These are phyloP conservation scores for Xanthia togata DNA, from an alignment of 2,888 invertebrate genomes.

Conservation along the genomic window DNA sequence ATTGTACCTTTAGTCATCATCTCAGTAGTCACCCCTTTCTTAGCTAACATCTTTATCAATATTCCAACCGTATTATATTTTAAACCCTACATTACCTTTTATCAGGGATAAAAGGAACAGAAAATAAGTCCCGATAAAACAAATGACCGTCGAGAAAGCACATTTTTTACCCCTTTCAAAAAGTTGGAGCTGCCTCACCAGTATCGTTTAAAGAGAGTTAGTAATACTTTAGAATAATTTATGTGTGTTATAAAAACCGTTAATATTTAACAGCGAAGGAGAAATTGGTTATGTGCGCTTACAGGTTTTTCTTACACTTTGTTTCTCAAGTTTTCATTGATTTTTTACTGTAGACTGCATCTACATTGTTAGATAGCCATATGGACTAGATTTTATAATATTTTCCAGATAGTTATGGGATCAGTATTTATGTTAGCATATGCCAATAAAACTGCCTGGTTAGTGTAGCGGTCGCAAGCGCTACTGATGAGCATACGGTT, in stretches of 20 bases:
- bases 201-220: constrained; percentile 35
- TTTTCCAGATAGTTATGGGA: no score
- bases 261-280: not conserved
- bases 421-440: no score
- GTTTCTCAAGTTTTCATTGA: no score
- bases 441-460: no score
- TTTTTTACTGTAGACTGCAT: no score
- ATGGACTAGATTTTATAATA: no score
- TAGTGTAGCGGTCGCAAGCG: no score
- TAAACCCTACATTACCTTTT: not conserved
- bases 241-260: constrained; percentile 14
- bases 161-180: constrained; percentile 30
- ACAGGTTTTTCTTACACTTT: not conserved
- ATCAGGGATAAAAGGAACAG: not conserved
- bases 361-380: no score
- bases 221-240: constrained; percentile 36
- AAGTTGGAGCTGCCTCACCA: constrained; percentile 3
- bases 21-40: not conserved
- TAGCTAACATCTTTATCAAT: no score
- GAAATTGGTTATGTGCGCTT: constrained; percentile 18
- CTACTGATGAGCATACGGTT: no score
- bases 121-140: not conserved
- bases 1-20: not conserved
- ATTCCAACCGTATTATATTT: no score
- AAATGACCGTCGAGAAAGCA: not conserved